Conservation (phyloP, 1,140 invertebrate genomes). For the Melanaphis sacchari region DNA sequence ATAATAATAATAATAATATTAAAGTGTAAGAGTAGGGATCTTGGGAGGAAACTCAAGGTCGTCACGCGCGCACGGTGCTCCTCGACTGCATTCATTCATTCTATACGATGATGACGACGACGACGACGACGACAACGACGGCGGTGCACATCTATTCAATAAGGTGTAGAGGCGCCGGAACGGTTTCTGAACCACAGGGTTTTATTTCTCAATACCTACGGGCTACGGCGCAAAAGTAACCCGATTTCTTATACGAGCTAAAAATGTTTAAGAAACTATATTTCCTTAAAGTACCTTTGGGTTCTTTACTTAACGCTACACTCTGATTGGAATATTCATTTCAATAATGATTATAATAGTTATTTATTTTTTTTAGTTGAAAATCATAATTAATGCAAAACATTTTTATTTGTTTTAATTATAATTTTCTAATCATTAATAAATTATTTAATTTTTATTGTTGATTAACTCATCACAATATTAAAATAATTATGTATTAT, state of each 20-base stretch:
- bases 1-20: not conserved
- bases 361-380: not conserved
- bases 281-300: not conserved
- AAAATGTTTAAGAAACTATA: not conserved
- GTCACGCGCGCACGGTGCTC: constrained; percentile 16
- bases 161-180: not conserved
- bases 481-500: not conserved
- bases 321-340: not conserved
- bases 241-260: not conserved
- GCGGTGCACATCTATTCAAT: not conserved
- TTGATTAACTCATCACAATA: not conserved
- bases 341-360: not conserved
- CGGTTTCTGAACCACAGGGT: not conserved
- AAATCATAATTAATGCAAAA: not conserved
- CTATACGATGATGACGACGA: not conserved
- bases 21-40: constrained; percentile 22
- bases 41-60: constrained; percentile 54
- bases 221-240: not conserved
- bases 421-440: not conserved
- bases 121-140: not conserved
- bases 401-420: not conserved
- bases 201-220: not conserved
- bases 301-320: not conserved
- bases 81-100: constrained; percentile 18
- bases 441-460: not conserved